Evolutionary conservation across 2,888 invertebrate genomes (phyloP), one percentile per base, ranked within the genome.

Genomic region (Schizotus pectinicornis): DNA sequence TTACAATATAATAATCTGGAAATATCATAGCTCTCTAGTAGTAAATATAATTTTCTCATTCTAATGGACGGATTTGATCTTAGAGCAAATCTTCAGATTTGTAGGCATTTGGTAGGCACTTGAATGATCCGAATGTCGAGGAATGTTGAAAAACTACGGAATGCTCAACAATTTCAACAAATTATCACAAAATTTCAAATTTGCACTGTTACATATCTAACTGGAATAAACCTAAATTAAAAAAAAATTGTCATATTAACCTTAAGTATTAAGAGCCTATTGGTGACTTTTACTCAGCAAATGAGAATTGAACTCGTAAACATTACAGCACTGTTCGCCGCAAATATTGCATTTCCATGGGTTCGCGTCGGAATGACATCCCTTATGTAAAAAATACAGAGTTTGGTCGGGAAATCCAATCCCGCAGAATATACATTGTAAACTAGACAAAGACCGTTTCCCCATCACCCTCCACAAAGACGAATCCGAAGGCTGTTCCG

Each of bases 341-440:
- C 98, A 98, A 70, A 98, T 94, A 82, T 98, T 98, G 81, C 97
- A 97, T 81, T 95, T 95, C 90, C 90, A 98, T 0, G 98, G 97
- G 82, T 97, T 96, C 67, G 94, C 92, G 77, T 95, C 95, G 69
- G 96, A 96, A 82, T 98, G 98, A 79, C 98, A 94, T 67, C 97
- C 97, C 83, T 97, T 97, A 84, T 98, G 98, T 65, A 98, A 85
- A 82, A 97, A 95, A 82, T 96, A 97, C 55, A 98, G 85, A 0
- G 97, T 98, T 76, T 94, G 93, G 81, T 98, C 97, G 34, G 95
- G 94, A 82, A 96, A 98, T 43, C 92, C 88, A 74, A 98, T 95
- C 70, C 94, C 91, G 81, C 98, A 98, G 80, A 92, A 94, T 14
- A 89, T 84, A 80, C 97, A 97, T 71, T 92, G 90, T 47, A 92